phyloP scores from a whole-genome alignment of 2,797 vertebrate genomes.

The Cyclura pinguis region DNA sequence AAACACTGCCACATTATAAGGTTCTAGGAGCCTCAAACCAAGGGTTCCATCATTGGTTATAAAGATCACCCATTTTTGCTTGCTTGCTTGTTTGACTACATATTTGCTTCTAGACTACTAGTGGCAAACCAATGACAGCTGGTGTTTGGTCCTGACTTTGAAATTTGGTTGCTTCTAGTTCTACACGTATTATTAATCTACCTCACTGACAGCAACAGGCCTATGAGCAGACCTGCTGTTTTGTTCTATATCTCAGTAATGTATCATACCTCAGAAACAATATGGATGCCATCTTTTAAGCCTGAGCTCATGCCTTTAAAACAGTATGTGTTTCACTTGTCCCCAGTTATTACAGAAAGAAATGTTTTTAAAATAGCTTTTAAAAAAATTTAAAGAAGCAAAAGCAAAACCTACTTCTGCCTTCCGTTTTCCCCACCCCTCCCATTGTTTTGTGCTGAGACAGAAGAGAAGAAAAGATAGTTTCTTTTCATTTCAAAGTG shows the following conservation, averaged over 20 bases:
- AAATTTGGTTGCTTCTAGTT: neutral
- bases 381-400: neutral
- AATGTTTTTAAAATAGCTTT: neutral
- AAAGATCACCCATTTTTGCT: neutral
- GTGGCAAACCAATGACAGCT: neutral
- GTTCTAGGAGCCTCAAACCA: neutral
- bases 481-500: conserved; percentile 33
- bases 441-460: neutral
- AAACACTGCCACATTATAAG: neutral
- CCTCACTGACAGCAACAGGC: neutral
- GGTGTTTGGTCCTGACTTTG: neutral
- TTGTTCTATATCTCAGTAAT: neutral
- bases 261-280: neutral
- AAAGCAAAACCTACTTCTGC: neutral
- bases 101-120: neutral
- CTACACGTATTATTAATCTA: neutral
- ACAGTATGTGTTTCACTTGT: neutral
- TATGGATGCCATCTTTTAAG: neutral
- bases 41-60: neutral
- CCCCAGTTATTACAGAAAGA: neutral
- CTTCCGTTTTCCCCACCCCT: neutral
- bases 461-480: neutral
- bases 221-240: neutral
- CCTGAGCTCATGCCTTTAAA: conserved; percentile 40
- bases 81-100: neutral